Base-by-base conservation (phyloP, 2,113 vertebrate genomes). In the Notiomystis cincta region DNA sequence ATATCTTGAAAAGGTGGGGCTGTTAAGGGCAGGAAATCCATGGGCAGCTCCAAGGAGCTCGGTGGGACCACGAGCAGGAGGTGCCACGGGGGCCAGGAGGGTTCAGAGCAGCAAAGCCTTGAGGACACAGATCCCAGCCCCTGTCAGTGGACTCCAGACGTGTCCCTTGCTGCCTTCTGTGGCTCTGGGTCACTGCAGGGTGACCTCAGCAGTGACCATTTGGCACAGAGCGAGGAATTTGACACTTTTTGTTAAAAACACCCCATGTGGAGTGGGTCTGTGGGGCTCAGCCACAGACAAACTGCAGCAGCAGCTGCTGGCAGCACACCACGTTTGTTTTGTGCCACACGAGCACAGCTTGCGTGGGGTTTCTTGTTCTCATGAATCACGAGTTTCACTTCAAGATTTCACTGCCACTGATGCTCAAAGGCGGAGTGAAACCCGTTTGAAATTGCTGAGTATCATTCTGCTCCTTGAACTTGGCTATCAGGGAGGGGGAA, bases 381-480 rank as follows among this genome's bases (percentile, higher is more conserved):
- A 0, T 6, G 42, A 22, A 61, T 65, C 82, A 25, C 42, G 80
- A 80, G 70, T 69, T 86, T 65, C 53, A 13, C 93, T 87, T 50
- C 50, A 15, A 50, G 58, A 57, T 66, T 69, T 69, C 3, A 2
- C n/a, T 10, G 27, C 53, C 84, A 79, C 58, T 48, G 73, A 91
- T 77, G 75, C 57, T 77, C 38, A 40, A 58, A 77, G 4, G 5
- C 8, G 19, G 89, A 80, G 66, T 6, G 54, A 80, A 69, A 24
- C 77, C 67, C 83, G 9, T 61, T 25, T 69, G 66, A 85, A 91
- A 91, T 61, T 50, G 91, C 92, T 94, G 94, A 86, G 78, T 38
- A 40, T 85, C 71, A 10, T 72, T 88, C 57, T 91, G 66, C 44
- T 54, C 90, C 82, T 82, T 88, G 78, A 96, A 91, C 82, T 75